These are phyloP conservation scores for Amniataba percoides DNA, from an alignment of 2,797 vertebrate species.

Conservation along the genomic window DNA sequence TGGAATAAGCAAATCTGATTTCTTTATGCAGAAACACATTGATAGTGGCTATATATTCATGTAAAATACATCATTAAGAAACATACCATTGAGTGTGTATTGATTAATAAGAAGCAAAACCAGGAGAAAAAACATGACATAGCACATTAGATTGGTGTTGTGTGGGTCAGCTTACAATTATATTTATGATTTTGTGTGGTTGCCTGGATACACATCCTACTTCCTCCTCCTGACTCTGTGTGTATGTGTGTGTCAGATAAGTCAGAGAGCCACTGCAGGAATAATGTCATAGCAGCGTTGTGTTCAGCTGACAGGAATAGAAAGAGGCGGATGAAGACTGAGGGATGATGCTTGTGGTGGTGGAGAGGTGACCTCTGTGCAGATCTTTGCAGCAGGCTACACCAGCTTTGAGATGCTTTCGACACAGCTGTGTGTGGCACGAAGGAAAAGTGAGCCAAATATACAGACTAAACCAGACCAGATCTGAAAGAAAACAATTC, in stretches of 20 bases:
- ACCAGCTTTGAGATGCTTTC: not conserved
- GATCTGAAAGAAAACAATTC: not conserved
- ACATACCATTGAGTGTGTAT: not conserved
- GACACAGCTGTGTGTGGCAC: not conserved
- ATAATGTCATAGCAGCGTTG: slow-evolving; percentile 1
- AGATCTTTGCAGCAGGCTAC: not conserved
- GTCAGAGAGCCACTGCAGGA: slow-evolving; percentile 39
- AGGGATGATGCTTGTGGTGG: slow-evolving; percentile 8
- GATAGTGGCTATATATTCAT: not conserved
- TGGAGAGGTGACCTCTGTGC: slow-evolving; percentile 24
- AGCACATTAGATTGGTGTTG: slow-evolving; percentile 26
- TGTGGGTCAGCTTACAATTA: slow-evolving; percentile 24
- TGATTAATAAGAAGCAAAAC: slow-evolving; percentile 5
- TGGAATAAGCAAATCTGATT: not conserved
- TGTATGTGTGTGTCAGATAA: slow-evolving; percentile 31
- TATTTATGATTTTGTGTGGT: slow-evolving; percentile 35
- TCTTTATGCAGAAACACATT: not conserved
- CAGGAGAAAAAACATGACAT: slow-evolving; percentile 21
- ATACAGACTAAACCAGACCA: not conserved
- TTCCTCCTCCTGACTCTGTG: slow-evolving; percentile 16
- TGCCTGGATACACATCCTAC: slow-evolving; percentile 50
- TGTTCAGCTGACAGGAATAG: slow-evolving; percentile 32
- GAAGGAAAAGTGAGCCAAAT: not conserved
- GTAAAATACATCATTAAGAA: not conserved
- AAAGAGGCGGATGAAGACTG: slow-evolving; percentile 26